A percentile compares a stretch with the other conserved stretches of the same genome.
These are phyloP conservation scores for Drosophila yooni DNA, from an alignment of 2,888 invertebrate genomes.

Conservation along the genomic window DNA sequence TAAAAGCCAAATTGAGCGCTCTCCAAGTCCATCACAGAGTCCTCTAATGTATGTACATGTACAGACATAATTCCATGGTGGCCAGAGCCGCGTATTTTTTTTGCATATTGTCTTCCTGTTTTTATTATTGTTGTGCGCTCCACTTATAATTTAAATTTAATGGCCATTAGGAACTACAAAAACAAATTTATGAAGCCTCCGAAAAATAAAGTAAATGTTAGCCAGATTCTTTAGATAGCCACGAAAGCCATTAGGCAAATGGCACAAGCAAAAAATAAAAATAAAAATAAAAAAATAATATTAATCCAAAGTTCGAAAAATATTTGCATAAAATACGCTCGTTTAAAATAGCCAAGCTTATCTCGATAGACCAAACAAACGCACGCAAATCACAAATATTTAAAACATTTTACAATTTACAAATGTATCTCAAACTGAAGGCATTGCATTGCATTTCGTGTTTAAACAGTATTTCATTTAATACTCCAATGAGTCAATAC, in stretches of 20 bases:
- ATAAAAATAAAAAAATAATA: constrained; percentile 31
- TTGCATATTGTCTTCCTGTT: constrained; percentile 30
- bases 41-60: constrained; percentile 45
- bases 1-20: constrained; percentile 75
- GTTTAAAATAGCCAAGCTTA: constrained; percentile 36
- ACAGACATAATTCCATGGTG: constrained; percentile 9
- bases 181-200: constrained; percentile 63
- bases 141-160: constrained; percentile 74
- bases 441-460: constrained; percentile 10
- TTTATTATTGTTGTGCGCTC: constrained; percentile 21
- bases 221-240: constrained; percentile 26
- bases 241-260: constrained; percentile 60
- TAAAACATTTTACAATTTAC: constrained; percentile 34
- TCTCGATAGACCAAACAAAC: constrained; percentile 17
- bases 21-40: constrained; percentile 3
- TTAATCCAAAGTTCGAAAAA: constrained; percentile 50
- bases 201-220: constrained; percentile 2
- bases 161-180: constrained; percentile 81
- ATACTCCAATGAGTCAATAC: constrained; percentile 26
- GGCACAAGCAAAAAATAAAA: constrained; percentile 15
- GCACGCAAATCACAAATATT: constrained; percentile 25
- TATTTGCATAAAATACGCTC: constrained; percentile 69
- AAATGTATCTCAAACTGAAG: constrained; percentile 35
- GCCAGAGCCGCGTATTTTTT: constrained; percentile 26
- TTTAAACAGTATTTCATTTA: neutral